A percentile compares a stretch with the other conserved stretches of the same genome.
phyloP scores from a whole-genome alignment of 2,888 invertebrate genomes.

The Yponomeuta evonymella region DNA sequence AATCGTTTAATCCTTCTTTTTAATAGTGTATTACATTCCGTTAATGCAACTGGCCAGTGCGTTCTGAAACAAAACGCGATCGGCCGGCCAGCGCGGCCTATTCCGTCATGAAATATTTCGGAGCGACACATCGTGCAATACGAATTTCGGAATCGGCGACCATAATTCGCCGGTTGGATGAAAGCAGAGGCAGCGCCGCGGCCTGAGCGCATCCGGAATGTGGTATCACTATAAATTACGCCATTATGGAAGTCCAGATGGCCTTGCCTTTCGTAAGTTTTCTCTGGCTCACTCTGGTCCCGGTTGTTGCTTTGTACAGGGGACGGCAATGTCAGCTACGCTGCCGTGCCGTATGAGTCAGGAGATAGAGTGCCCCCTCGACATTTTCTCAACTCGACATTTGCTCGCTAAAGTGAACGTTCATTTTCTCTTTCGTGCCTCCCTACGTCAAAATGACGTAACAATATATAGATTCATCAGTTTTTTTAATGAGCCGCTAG shows the following conservation, averaged over 20 bases:
- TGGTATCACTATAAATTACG: conserved; percentile 18
- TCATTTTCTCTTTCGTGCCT: no score
- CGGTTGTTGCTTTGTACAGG: no score
- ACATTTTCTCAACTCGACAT: no score
- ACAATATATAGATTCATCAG: no score
- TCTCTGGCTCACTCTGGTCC: neutral
- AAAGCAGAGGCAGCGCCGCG: neutral
- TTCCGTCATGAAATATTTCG: neutral
- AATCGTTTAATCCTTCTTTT: no score
- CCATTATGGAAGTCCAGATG: neutral
- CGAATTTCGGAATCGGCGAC: neutral
- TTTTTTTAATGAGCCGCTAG: no score
- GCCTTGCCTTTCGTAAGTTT: neutral
- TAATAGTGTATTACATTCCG: no score
- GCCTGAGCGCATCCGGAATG: conserved; percentile 18
- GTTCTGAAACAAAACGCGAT: neutral
- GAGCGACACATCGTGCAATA: neutral
- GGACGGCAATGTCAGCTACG: no score
- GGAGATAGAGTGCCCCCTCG: no score
- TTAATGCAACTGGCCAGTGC: neutral
- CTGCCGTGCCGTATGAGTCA: no score
- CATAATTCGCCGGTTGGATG: conserved; percentile 7
- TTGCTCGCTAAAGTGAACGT: no score
- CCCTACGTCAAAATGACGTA: no score
- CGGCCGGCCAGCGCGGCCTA: neutral